Evolutionary conservation across 64 coral and sea anemone genomes (phyloP).

Genomic region (Catalaphyllia jardinei): DNA sequence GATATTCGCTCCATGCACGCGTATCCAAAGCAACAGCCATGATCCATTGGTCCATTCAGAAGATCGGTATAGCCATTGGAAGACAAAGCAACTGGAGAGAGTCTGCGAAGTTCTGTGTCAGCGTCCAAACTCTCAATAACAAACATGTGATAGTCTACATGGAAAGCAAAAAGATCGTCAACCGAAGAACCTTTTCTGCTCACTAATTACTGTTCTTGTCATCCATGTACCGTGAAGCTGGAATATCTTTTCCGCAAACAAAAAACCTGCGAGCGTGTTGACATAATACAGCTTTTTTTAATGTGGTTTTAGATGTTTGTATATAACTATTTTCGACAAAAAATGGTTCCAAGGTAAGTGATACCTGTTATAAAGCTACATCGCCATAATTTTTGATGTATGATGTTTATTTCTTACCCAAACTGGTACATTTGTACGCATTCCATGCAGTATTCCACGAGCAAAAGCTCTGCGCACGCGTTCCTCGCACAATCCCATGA

Average conservation of each 20-base stretch:
- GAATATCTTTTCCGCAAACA: too few relatives aligned
- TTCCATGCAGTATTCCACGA: conserved; percentile 76
- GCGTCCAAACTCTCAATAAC: conserved; percentile 82
- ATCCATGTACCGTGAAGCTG: too few relatives aligned
- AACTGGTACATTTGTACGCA: conserved; percentile 66
- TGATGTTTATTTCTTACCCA: conserved; percentile 15
- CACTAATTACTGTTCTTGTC: too few relatives aligned
- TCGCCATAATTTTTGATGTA: not conserved
- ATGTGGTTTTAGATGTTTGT: too few relatives aligned
- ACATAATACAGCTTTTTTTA: too few relatives aligned
- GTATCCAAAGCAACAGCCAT: conserved; percentile 90
- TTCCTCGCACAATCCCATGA: conserved; percentile 82
- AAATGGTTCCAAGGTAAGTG: too few relatives aligned
- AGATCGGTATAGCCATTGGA: conserved; percentile 75
- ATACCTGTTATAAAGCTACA: too few relatives aligned
- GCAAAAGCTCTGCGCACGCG: conserved; percentile 25
- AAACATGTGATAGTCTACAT: conserved; percentile 70
- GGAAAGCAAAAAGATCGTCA: not conserved
- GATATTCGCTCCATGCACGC: conserved; percentile 83
- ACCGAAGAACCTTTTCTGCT: not conserved
- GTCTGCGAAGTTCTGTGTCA: conserved; percentile 78
- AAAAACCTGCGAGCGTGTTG: too few relatives aligned
- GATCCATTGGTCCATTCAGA: conserved; percentile 86
- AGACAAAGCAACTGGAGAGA: conserved; percentile 74
- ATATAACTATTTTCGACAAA: too few relatives aligned